Evolutionary conservation across 2,888 invertebrate genomes (phyloP), one percentile per base, ranked within the genome.

Genomic region (Cosmia pyralina): DNA sequence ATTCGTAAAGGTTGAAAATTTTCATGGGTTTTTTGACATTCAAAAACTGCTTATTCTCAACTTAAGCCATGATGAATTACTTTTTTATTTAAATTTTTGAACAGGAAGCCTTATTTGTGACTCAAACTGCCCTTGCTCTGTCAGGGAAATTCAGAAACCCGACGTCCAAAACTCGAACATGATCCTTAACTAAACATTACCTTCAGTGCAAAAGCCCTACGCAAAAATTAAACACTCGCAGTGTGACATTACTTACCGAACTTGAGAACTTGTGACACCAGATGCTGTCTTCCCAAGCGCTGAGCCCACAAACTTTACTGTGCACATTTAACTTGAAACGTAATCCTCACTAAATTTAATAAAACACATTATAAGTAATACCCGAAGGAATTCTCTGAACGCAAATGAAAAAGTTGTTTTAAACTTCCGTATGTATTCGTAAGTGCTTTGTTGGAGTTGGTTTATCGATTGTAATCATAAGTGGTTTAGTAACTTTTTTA

Each of bases 261-360:
- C 67, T 85, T 69, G 41, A 22, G 19, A 78, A 73, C 79, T 84
- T 79, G 69, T 67, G 57, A 34, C 57, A 58, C 66, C 81, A 86
- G 81, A 81, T 79, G 86, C 48, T 50, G 41, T 63, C 53, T 74
- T 77, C 75, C 66, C 75, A 77, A 82, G 67, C 59, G 55, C 11
- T 62, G 11, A 53, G 64, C 22, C 57, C 59, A 15, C 62, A 63
- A 86, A 82, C 62, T 83, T 80, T 46, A n/a, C 63, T 38, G 69
- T 68, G 65, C 66, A 82, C 72, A 73, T 76, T 85, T 67, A 63
- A 76, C 71, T 76, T 64, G 62, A 71, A 74, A 46, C 50, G n/a
- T 75, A 78, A 75, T 77, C 74, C 52, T 17, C 28, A 82, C 68
- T 64, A 64, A 77, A 76, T 81, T 85, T 81, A 58, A 82, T 86